Conservation (phyloP, 2,113 vertebrate species). For the Glaucidium brasilianum region DNA sequence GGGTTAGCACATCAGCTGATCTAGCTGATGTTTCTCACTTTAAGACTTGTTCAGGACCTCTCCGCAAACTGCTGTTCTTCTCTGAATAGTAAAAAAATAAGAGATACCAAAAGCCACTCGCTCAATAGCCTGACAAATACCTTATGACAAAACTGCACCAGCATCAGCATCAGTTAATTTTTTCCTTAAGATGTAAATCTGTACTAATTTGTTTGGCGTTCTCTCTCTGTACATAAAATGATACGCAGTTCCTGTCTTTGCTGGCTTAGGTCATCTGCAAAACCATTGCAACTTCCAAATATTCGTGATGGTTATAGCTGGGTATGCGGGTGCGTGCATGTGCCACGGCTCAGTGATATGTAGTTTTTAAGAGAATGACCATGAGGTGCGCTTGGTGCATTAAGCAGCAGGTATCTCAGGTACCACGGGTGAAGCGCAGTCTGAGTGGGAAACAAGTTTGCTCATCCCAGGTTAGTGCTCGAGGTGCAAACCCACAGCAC, state of each 20-base stretch:
- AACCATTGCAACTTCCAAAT: neutral
- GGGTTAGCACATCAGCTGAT: neutral
- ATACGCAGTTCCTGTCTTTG: neutral
- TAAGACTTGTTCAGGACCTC: neutral
- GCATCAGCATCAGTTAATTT: neutral
- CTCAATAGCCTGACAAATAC: neutral
- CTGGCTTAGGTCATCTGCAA: neutral
- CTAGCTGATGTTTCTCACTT: neutral
- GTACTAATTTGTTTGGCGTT: accelerated
- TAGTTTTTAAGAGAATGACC: accelerated
- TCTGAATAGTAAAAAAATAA: neutral
- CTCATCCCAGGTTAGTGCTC: neutral
- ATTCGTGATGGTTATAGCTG: accelerated
- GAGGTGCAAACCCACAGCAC: neutral
- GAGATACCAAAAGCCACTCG: neutral
- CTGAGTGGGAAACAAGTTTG: neutral
- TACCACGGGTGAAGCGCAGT: neutral
- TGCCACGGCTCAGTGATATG: neutral
- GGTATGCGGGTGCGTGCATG: accelerated
- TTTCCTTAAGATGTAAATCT: neutral
- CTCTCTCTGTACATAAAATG: neutral
- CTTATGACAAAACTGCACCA: neutral
- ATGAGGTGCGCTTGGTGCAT: accelerated
- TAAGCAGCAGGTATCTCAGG: neutral
- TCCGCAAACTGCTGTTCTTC: neutral